Evolutionary conservation across 2,888 invertebrate species (phyloP), one percentile per base, ranked within the genome.

Genomic region (Unio pictorum): DNA sequence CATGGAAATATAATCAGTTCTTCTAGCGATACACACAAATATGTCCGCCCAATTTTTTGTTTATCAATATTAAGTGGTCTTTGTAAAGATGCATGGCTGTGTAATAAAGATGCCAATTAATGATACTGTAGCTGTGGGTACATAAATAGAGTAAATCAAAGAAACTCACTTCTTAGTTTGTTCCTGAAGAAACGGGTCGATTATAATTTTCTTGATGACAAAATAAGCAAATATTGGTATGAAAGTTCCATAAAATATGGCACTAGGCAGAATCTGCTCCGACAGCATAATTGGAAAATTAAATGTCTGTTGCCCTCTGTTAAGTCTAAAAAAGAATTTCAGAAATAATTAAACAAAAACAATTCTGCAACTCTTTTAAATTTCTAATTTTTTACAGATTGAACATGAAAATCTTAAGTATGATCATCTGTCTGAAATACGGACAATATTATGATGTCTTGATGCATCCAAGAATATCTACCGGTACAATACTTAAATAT

Each of bases 201-300:
- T 93, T 20, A 98, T 91, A 1, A 96, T 92, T 83, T 95, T 95
- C 90, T 96, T 97, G 0, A 97, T 91, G 1, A 95, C 91, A 67
- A 95, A 88, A 78, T 88, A 91, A 3, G 81, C 68, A 7, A 96
- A 91, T 20, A 97, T 78, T 0, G 98, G 98, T n/a, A 95, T 93
- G 0, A 96, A 91, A 0, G 97, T 96, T 18, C 97, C 98, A 89
- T 98, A 98, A 89, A 98, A 95, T 59, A 98, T 92, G 0, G 98
- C 96, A 28, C 95, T 94, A 0, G 97, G 96, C 85, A 96, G 92
- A 28, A 98, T 92, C 87, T 96, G 96, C 86, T 98, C 97, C 83
- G 96, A 96, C 30, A 98, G 90, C 82, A 96, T 95, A 78, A 98
- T 95, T 0, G 97, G 97, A 81, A 98, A 95, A 54, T 94, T 92